Percentiles rank a stretch among this genome's conserved stretches.
phyloP scores from a whole-genome alignment of 35 echinoderm and acorn worm genomes.

The Lytechinus pictus region DNA sequence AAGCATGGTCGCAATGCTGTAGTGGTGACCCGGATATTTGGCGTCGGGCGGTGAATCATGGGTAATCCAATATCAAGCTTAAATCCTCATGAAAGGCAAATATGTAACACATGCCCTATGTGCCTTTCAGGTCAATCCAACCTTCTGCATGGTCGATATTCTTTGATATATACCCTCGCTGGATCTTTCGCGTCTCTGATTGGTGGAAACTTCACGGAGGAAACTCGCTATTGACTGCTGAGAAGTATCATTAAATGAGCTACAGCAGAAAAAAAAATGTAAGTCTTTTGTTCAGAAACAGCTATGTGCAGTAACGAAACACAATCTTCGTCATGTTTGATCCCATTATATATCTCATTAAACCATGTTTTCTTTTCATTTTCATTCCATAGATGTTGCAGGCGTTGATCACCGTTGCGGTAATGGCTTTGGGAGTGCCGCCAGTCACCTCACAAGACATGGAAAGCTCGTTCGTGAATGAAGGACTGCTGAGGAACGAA shows the following conservation, averaged over 20 bases:
- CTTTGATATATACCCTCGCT: neutral
- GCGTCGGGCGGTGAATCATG: neutral
- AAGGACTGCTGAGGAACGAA: neutral
- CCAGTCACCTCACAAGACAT: neutral
- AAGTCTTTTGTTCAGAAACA: too few relatives aligned
- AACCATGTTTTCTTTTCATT: neutral
- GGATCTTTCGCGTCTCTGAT: too few relatives aligned
- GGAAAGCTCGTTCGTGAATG: neutral
- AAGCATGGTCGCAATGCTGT: neutral
- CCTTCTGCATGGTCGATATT: neutral
- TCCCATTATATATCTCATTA: neutral
- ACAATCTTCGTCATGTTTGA: too few relatives aligned
- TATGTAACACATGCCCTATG: neutral
- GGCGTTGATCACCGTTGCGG: neutral
- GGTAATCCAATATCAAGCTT: neutral
- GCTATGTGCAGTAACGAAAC: too few relatives aligned
- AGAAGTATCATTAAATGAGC: too few relatives aligned
- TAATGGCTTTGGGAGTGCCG: neutral
- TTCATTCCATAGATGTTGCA: neutral
- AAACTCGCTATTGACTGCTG: too few relatives aligned
- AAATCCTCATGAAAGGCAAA: constrained; percentile 3
- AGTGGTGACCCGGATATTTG: neutral
- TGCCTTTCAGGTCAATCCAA: too few relatives aligned
- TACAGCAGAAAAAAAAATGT: too few relatives aligned
- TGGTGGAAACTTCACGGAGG: too few relatives aligned